Base-by-base conservation (phyloP, 2,888 invertebrate species). In the Ctena decussata region DNA sequence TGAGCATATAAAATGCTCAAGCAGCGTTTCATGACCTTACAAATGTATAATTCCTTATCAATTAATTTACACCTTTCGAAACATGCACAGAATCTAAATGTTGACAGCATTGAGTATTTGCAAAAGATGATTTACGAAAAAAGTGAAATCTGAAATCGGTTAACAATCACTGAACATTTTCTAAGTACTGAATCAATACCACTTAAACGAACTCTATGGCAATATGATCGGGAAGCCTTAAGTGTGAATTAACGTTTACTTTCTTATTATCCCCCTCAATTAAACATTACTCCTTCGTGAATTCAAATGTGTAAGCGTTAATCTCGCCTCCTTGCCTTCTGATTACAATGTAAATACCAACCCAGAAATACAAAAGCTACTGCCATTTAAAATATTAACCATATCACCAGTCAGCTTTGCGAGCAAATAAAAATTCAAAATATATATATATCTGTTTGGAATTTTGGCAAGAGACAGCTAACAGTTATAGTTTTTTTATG, bases 241-340 rank as follows among this genome's bases (percentile, higher is more conserved):
- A 35, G 65, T 35, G 65, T 65, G 65, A 65, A 65, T 65, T 32
- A 35, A 65, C 65, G 35, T 65, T 65, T 65, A 65, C 65, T 65
- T 65, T 65, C 65, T 35, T 65, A 60, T 65, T 65, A 65, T 65
- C 35, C 8, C 8, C 35, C 11, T 35, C 65, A 65, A 65, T 65
- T 65, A 35, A 35, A 32, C 15, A 12, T 27, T 35, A 65, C 65
- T 65, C 35, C 21, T 8, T 0, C 2, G 35, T 35, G 65, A 65
- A 27, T 65, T 2, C 18, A 35, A 65, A 65, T 60, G 60, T 30
- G 27, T 60, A 12, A 60, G 21, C 60, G 27, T 8, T 65, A 65
- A 65, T 65, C 65, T 30, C 15, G 5, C 5, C 65, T 35, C 1
- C 35, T 35, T 65, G 11, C 35, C 12, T 18, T 5, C 12, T 15